Percentiles rank a stretch among this genome's conserved stretches.
Conservation (phyloP, 2,113 vertebrate species). For the Cheilinus undulatus region DNA sequence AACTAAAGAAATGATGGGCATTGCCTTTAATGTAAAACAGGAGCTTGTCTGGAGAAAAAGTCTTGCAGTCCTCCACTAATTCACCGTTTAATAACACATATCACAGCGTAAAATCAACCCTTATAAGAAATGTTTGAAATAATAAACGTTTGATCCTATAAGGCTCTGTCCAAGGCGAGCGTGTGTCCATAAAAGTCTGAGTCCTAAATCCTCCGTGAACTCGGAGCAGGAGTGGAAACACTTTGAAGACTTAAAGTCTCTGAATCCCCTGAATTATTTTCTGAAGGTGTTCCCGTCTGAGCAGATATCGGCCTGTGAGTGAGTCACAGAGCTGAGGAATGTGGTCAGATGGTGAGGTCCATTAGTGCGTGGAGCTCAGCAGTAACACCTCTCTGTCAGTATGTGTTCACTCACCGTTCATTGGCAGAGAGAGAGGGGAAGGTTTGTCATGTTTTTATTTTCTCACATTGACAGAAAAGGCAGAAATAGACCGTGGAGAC, state of each 20-base stretch:
- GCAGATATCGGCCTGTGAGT: slow-evolving; percentile 40
- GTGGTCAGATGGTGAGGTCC: slow-evolving; percentile 66
- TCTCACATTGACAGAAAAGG: background rate
- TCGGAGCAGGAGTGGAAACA: slow-evolving; percentile 30
- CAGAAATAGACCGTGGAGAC: background rate
- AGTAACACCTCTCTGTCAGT: slow-evolving; percentile 62
- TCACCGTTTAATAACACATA: background rate
- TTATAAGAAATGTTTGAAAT: slow-evolving; percentile 5
- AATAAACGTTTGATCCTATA: slow-evolving; percentile 23
- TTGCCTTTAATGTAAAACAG: no score
- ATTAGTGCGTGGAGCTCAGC: slow-evolving; percentile 65
- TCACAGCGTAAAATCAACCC: background rate
- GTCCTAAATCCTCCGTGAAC: slow-evolving; percentile 34
- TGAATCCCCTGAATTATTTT: slow-evolving; percentile 41
- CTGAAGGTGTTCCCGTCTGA: slow-evolving; percentile 36
- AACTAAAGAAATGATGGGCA: no score
- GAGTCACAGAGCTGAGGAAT: slow-evolving; percentile 78
- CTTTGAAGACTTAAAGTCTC: slow-evolving; percentile 54
- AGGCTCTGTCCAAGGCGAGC: slow-evolving; percentile 2
- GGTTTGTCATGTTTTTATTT: slow-evolving; percentile 10
- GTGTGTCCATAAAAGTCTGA: background rate
- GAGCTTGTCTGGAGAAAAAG: background rate
- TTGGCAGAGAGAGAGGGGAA: slow-evolving; percentile 5
- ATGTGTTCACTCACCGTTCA: slow-evolving; percentile 15
- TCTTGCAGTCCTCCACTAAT: background rate